Conservation (phyloP, 1,140 invertebrate species). For the Orchestia grillus region DNA sequence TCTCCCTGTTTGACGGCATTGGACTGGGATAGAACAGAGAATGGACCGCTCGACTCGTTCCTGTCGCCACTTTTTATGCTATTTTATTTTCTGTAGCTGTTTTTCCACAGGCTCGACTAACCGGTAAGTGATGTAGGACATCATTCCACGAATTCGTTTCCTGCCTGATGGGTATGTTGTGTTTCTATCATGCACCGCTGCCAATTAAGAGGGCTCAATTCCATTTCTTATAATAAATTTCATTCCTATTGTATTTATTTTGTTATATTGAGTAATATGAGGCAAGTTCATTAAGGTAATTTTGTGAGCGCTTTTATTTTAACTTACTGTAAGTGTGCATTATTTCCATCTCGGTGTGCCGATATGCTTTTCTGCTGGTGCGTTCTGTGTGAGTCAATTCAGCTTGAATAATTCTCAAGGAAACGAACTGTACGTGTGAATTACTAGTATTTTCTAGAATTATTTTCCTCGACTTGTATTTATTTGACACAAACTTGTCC, state of each 20-base stretch:
- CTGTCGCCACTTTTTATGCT: no score
- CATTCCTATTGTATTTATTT: background rate
- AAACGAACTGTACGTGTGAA: background rate
- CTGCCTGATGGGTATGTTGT: background rate
- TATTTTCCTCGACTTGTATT: background rate
- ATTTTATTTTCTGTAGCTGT: no score
- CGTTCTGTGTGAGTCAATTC: background rate
- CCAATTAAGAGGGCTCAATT: background rate
- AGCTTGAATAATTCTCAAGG: no score
- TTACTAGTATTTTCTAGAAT: background rate
- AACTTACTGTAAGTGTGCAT: background rate
- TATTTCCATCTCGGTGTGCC: background rate
- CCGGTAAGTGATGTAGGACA: background rate
- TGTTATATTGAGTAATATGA: background rate
- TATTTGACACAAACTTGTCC: background rate
- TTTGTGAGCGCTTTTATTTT: background rate
- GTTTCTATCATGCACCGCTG: background rate
- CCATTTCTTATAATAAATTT: background rate
- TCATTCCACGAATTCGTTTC: background rate
- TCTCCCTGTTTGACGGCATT: no score
- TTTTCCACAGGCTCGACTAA: no score
- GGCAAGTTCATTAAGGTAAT: background rate
- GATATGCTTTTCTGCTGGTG: background rate
- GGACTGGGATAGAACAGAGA: no score
- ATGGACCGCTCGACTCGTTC: no score